A percentile compares a stretch with the other conserved stretches of the same genome.
phyloP scores from a whole-genome alignment of 2,797 vertebrate species.

The Uromys caudimaculatus region DNA sequence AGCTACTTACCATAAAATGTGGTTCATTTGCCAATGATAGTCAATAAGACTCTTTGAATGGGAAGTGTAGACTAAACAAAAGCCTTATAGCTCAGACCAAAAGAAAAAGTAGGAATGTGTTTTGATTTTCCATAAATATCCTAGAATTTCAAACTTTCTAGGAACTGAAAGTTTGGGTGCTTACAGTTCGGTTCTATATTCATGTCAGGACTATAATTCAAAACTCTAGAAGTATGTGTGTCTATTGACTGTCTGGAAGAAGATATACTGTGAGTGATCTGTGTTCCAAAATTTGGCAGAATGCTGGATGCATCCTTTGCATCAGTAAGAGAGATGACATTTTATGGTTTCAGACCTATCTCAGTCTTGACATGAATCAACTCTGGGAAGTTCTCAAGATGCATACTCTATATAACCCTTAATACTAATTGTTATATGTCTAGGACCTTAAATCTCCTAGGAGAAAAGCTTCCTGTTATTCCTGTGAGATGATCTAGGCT shows the following conservation, averaged over 20 bases:
- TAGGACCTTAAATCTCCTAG: background rate
- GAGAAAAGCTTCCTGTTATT: background rate
- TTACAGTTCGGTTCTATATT: background rate
- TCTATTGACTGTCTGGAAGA: background rate
- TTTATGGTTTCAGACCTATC: background rate
- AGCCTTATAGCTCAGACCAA: rapidly evolving
- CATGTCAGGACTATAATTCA: background rate
- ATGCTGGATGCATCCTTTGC: background rate
- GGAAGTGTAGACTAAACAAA: background rate
- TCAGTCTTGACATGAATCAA: background rate
- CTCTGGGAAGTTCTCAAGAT: background rate
- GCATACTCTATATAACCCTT: background rate
- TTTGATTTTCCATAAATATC: conserved; percentile 7
- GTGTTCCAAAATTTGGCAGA: background rate
- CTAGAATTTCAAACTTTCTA: background rate
- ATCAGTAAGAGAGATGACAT: background rate
- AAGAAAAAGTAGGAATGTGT: background rate
- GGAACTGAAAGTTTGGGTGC: background rate
- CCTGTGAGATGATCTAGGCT: background rate
- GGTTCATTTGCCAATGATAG: background rate
- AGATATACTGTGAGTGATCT: background rate
- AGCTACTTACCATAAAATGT: conserved; percentile 46
- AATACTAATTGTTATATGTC: background rate
- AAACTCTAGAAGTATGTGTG: background rate
- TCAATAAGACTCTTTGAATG: background rate